Conservation (phyloP, 1,140 invertebrate species). For the Amphibalanus amphitrite region DNA sequence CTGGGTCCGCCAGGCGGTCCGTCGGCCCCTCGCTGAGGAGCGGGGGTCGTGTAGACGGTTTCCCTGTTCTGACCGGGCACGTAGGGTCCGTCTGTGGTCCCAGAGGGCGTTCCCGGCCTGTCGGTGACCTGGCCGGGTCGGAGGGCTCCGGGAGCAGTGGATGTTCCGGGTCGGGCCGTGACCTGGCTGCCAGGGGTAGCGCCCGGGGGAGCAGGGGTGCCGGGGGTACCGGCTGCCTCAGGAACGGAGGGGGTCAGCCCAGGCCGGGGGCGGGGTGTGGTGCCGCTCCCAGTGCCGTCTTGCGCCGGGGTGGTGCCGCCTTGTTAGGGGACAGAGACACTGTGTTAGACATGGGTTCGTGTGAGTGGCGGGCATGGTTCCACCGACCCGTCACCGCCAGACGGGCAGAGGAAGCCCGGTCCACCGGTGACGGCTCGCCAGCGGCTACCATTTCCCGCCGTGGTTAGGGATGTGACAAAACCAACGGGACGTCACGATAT, state of each 20-base stretch:
- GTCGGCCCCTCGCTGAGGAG: background rate
- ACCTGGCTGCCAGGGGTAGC: background rate
- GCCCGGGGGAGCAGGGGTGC: constrained; percentile 22
- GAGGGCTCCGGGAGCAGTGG: background rate
- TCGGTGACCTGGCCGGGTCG: background rate
- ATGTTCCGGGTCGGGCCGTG: background rate
- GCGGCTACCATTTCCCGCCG: too few relatives aligned
- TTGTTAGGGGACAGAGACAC: background rate
- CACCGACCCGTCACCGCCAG: too few relatives aligned
- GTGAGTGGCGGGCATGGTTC: too few relatives aligned
- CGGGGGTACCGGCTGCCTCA: constrained; percentile 20
- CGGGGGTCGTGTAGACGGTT: background rate
- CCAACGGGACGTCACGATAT: too few relatives aligned
- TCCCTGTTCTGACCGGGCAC: background rate
- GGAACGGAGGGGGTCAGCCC: constrained; percentile 21
- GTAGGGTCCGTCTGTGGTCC: background rate
- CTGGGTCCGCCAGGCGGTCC: background rate
- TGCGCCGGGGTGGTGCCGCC: background rate
- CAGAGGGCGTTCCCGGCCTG: background rate
- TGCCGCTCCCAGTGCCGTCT: constrained; percentile 8
- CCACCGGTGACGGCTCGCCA: too few relatives aligned
- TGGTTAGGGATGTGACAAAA: too few relatives aligned
- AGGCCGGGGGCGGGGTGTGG: constrained; percentile 10
- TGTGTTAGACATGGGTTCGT: background rate
- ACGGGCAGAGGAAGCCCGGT: too few relatives aligned